Base-by-base conservation (phyloP, 2,113 vertebrate species). In the Setophaga coronata region DNA sequence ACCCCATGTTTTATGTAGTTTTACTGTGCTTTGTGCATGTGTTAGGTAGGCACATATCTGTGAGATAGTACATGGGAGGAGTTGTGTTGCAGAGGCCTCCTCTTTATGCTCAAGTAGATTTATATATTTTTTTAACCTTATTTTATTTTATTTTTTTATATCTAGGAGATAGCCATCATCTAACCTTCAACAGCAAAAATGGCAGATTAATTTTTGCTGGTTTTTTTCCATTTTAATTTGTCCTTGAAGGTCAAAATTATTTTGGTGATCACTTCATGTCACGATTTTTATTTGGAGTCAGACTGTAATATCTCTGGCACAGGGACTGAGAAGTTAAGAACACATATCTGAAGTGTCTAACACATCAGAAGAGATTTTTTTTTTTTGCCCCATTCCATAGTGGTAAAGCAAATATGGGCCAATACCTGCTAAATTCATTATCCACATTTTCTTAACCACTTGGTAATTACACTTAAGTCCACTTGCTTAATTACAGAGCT, bases 191-290 rank as follows among this genome's bases (percentile, higher is more conserved):
- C 8, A 10, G 72, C 20, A 18, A 79, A 81, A 90, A 6, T 26
- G 79, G 21, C 14, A 93, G 64, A 83, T 67, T 71, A 71, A 43
- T 71, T 89, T 93, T 93, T 95, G 31, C 48, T 80, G 47, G 0
- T 58, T 91, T 90, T 89, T 82, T 85, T 60, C 62, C 26, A 45
- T 82, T 89, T 94, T 91, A 72, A 90, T 90, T 93, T 88, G 71
- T 90, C 79, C 79, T 81, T 86, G 85, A 92, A 93, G 82, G 56
- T 94, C 76, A 87, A 62, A 89, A 90, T 94, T 88, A 86, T 82
- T 93, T 90, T 87, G 88, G 66, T 86, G 82, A 97, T 96, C 54
- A 56, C 51, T 91, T 82, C 43, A 45, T 93, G 95, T 89, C 95
- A 90, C 1, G 1, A 93, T 92, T 96, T 95, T 74, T 94, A 48